Evolutionary conservation across 2,797 vertebrate species (phyloP).

Genomic region (Fundulus diaphanus): DNA sequence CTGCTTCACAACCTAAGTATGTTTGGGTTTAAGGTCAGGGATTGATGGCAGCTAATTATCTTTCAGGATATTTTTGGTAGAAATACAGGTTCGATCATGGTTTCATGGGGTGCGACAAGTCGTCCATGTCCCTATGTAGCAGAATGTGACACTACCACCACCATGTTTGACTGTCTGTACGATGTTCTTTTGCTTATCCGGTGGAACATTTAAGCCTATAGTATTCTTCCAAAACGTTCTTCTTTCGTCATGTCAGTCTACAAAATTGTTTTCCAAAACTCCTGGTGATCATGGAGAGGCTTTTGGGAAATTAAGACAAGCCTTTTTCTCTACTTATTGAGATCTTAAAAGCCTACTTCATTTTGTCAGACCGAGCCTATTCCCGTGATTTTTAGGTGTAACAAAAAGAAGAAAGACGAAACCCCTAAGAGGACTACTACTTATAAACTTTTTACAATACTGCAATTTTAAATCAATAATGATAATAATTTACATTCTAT

Average conservation of each 20-base stretch:
- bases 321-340: background rate
- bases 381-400: background rate
- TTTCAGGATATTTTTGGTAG: too few relatives aligned
- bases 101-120: too few relatives aligned
- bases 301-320: background rate
- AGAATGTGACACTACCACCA: background rate
- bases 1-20: background rate
- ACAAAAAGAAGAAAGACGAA: background rate
- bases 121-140: too few relatives aligned
- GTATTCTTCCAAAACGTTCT: background rate
- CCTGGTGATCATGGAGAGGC: background rate
- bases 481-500: background rate
- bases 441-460: background rate
- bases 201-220: background rate
- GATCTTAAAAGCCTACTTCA: too few relatives aligned
- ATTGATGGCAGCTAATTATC: too few relatives aligned
- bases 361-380: background rate
- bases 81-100: too few relatives aligned
- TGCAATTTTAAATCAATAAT: background rate
- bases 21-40: too few relatives aligned
- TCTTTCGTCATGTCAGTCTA: background rate
- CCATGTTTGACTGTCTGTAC: background rate
- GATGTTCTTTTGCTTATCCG: too few relatives aligned
- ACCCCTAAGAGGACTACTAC: background rate
- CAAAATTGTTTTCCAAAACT: background rate